phyloP scores from a whole-genome alignment of 1,140 invertebrate genomes.

The Euwallacea similis region DNA sequence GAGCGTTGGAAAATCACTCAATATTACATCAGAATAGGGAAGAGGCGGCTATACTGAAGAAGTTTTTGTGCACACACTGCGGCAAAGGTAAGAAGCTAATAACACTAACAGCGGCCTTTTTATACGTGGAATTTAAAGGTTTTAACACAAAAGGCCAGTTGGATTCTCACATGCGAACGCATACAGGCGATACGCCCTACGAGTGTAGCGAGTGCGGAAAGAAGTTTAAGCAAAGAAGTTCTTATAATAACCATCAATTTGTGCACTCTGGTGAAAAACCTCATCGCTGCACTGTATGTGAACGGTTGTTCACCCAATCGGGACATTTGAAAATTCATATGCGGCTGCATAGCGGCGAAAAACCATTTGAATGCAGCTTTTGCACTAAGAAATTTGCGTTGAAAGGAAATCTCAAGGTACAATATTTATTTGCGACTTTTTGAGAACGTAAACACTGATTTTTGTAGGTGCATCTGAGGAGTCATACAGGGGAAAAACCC shows the following conservation, averaged over 20 bases:
- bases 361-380: constrained; percentile 44
- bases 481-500: constrained; percentile 52
- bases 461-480: constrained; percentile 47
- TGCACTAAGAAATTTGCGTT: constrained; percentile 53
- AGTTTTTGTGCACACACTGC: constrained; percentile 41
- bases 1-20: constrained; percentile 35
- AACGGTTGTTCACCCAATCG: constrained; percentile 44
- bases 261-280: constrained; percentile 41
- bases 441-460: not conserved
- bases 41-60: constrained; percentile 29
- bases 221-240: constrained; percentile 38
- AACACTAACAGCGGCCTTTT: not conserved
- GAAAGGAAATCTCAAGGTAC: constrained; percentile 53
- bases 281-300: constrained; percentile 43
- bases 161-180: constrained; percentile 45
- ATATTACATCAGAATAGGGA: constrained; percentile 22
- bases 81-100: constrained; percentile 36
- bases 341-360: constrained; percentile 47
- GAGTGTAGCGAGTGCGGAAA: constrained; percentile 55
- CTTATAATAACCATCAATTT: constrained; percentile 40
- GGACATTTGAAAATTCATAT: constrained; percentile 45
- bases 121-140: constrained; percentile 15
- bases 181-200: constrained; percentile 62
- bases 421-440: not conserved
- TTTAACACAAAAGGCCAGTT: constrained; percentile 38